phyloP scores from a whole-genome alignment of 2,113 vertebrate genomes.

The Spheniscus mendiculus region DNA sequence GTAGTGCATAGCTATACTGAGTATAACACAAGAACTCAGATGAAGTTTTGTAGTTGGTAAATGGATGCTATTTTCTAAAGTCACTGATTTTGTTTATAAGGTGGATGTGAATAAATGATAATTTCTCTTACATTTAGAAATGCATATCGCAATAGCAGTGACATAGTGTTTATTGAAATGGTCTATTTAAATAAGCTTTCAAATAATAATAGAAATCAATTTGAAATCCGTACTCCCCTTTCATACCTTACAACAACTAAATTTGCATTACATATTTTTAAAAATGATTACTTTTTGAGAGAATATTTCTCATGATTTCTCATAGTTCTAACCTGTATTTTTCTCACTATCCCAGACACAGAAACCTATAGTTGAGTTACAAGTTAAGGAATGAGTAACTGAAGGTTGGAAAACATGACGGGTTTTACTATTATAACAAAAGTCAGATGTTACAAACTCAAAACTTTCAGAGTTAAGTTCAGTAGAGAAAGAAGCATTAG shows the following conservation, averaged over 20 bases:
- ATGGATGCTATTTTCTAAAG: not conserved
- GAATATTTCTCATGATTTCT: not conserved
- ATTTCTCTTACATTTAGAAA: not conserved
- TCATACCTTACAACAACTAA: not conserved
- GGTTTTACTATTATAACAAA: not conserved
- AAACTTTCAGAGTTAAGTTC: not conserved
- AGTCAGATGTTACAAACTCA: not conserved
- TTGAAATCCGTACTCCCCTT: not conserved
- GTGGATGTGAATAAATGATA: not conserved
- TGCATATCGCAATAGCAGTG: not conserved
- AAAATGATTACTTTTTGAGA: not conserved
- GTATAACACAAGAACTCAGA: not conserved
- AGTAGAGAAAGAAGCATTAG: not conserved
- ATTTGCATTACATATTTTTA: fast-evolving
- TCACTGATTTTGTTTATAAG: not conserved
- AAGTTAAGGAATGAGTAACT: not conserved
- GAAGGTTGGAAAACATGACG: not conserved
- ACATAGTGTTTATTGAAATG: not conserved
- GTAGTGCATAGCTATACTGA: not conserved
- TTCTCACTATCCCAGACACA: not conserved
- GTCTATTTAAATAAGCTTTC: not conserved
- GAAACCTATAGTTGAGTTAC: not conserved
- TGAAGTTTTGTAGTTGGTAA: not conserved
- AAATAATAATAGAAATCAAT: not conserved
- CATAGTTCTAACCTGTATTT: not conserved